Base-by-base conservation (phyloP, 2,888 invertebrate genomes). In the Galeruca laticollis region DNA sequence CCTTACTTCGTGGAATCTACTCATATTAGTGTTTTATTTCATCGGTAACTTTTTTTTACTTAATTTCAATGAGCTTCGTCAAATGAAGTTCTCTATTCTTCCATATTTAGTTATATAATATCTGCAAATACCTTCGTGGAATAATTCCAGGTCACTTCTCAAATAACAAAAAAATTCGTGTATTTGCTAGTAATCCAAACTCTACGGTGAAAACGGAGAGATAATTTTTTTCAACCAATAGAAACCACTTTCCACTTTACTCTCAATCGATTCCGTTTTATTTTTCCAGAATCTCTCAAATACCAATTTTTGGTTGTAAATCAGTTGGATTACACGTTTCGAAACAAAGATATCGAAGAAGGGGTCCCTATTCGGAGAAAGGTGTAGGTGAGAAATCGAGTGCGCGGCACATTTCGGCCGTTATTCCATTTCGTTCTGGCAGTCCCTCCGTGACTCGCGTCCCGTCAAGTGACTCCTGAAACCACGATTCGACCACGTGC, bases 381-480 rank as follows among this genome's bases (percentile, higher is more conserved):
- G 63, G 63, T 63, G 35, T 63, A 63, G 63, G 63, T 63, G 40
- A 60, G 51, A 54, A 62, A 35, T 59, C 43, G 56, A 59, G 69
- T 71, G 73, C 73, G 73, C 73, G 73, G 57, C 71, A 73, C 71
- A 49, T 60, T 67, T 57, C 43, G 13, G 54, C 47, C 15, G 56
- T 54, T 59, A 65, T 65, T 60, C 64, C 69, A 15, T 65, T 68
- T 66, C 49, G 61, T 65, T 54, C 61, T 52, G 73, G 68, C 75
- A 75, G 75, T 75, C 72, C 75, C 69, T 69, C 21, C 72, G 70
- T 57, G 75, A 64, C 75, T 73, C 72, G 75, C 75, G 75, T 65
- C 52, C 68, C 51, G 73, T 59, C 21, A 69, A 72, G 75, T 75
- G 67, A 70, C 70, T 60, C 54, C 56, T 47, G 13, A 26, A n/a